phyloP scores from a whole-genome alignment of 2,888 invertebrate genomes.

The Pteria penguin region DNA sequence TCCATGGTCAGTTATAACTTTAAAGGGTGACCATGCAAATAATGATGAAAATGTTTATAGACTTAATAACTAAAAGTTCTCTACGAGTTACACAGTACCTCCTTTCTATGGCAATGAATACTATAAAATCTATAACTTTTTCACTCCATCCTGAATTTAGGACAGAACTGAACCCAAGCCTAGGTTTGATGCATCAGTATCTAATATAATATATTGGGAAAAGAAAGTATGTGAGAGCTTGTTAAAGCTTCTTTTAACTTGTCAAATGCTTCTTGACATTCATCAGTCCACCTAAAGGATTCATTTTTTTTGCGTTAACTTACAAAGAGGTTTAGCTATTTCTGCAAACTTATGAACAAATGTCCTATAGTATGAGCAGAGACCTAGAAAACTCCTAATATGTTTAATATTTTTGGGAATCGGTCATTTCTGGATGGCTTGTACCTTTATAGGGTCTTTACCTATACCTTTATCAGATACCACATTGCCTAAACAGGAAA shows the following conservation, averaged over 20 bases:
- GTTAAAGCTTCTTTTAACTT: conserved; percentile 38
- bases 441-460: too few relatives aligned
- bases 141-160: conserved; percentile 38
- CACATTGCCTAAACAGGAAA: too few relatives aligned
- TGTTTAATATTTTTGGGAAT: conserved; percentile 25
- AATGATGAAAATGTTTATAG: conserved; percentile 42
- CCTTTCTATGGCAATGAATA: conserved; percentile 30
- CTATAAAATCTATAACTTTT: conserved; percentile 38
- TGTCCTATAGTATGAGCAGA: conserved; percentile 33
- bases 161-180: conserved; percentile 37
- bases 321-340: conserved; percentile 33
- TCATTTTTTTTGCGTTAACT: conserved; percentile 24
- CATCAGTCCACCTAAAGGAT: conserved; percentile 34
- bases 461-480: too few relatives aligned
- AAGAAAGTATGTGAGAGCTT: conserved; percentile 40
- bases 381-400: conserved; percentile 34
- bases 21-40: conserved; percentile 23
- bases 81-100: conserved; percentile 43
- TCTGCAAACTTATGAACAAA: conserved; percentile 29
- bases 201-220: conserved; percentile 30
- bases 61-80: conserved; percentile 46
- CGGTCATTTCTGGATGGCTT: background rate
- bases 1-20: conserved; percentile 7
- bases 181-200: conserved; percentile 40
- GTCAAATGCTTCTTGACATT: conserved; percentile 42